Evolutionary conservation across 2,113 vertebrate species (phyloP).

Genomic region (Paracanthobrama guichenoti): DNA sequence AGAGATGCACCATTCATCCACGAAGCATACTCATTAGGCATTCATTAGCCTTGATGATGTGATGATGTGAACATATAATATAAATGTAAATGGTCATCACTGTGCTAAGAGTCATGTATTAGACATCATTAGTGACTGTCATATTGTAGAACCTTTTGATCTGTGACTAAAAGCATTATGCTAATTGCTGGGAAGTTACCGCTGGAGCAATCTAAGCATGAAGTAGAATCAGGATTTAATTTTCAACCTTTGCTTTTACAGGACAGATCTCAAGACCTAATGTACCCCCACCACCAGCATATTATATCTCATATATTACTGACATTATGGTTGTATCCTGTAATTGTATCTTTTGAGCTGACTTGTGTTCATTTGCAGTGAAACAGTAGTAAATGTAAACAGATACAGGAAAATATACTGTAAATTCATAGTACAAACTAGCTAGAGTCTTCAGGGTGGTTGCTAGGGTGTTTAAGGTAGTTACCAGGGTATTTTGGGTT

Average conservation of each 20-base stretch:
- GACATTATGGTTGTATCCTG: not conserved
- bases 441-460: not conserved
- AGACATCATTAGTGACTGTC: conserved; percentile 32
- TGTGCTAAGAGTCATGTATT: not conserved
- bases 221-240: not conserved
- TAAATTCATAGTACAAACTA: not conserved
- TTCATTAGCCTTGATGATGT: conserved; percentile 15
- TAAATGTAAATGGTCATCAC: conserved; percentile 22
- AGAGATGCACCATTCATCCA: not conserved
- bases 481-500: not conserved
- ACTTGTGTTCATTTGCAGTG: not conserved
- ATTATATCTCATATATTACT: not conserved
- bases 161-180: conserved; percentile 24
- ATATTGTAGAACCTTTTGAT: conserved; percentile 10
- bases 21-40: not conserved
- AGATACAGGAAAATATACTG: not conserved
- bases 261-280: not conserved
- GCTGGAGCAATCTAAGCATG: not conserved
- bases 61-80: conserved; percentile 11
- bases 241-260: not conserved
- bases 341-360: not conserved
- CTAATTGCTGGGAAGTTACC: not conserved
- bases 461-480: not conserved
- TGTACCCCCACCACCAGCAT: not conserved
- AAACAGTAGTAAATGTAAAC: not conserved